Percentiles rank a stretch among this genome's conserved stretches.
These are phyloP conservation scores for Denticeps clupeoides DNA, from an alignment of 2,797 vertebrate species.

Conservation along the genomic window DNA sequence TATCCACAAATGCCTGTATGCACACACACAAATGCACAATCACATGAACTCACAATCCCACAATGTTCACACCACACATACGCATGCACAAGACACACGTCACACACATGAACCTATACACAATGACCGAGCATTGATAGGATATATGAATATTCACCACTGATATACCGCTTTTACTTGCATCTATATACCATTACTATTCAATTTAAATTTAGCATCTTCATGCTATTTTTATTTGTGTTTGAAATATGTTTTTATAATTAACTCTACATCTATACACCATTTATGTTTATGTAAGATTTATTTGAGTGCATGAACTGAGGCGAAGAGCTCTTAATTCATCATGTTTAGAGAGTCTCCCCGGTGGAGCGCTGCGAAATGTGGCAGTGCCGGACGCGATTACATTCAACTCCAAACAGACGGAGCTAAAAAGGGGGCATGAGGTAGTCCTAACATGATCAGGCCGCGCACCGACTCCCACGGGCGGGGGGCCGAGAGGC, in stretches of 20 bases:
- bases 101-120: constrained; percentile 1
- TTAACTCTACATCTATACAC: too few relatives aligned
- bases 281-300: too few relatives aligned
- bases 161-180: too few relatives aligned
- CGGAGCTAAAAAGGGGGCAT: constrained; percentile 61
- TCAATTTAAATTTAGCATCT: too few relatives aligned
- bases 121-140: too few relatives aligned
- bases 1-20: not conserved
- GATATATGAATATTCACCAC: too few relatives aligned
- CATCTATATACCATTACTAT: too few relatives aligned
- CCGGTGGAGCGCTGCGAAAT: too few relatives aligned
- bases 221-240: too few relatives aligned
- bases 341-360: too few relatives aligned
- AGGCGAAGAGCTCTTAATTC: not conserved
- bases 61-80: not conserved
- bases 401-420: constrained; percentile 59
- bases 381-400: constrained; percentile 51
- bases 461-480: constrained; percentile 55
- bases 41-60: not conserved
- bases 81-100: not conserved
- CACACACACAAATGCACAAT: not conserved
- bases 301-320: too few relatives aligned
- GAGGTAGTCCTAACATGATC: constrained; percentile 63
- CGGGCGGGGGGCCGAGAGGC: constrained; percentile 15
- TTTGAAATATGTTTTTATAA: too few relatives aligned